Percentiles rank a stretch among this genome's conserved stretches.
phyloP scores from a whole-genome alignment of 92 coral and sea anemone genomes.

The Heliopora coerulea region DNA sequence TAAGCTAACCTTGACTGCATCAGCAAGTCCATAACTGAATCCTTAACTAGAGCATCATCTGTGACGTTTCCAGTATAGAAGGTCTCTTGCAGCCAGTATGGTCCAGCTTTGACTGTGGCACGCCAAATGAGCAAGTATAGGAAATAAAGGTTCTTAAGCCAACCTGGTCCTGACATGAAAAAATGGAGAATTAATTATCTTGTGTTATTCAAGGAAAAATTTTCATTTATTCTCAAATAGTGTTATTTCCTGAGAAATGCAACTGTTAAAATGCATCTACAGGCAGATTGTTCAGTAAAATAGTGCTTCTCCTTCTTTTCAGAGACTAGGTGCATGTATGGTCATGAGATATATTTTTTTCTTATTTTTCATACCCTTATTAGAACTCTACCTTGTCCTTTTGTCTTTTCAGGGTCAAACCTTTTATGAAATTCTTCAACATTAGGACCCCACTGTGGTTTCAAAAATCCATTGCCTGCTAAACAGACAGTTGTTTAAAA shows the following conservation, averaged over 20 bases:
- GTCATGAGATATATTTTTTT: no score
- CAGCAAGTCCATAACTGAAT: slow-evolving; percentile 61
- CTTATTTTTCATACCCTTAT: no score
- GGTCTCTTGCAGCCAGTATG: slow-evolving; percentile 81
- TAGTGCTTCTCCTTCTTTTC: no score
- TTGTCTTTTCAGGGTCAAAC: slow-evolving; percentile 79
- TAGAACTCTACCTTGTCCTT: slow-evolving; percentile 67
- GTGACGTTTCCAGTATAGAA: slow-evolving; percentile 85
- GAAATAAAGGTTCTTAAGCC: slow-evolving; percentile 92
- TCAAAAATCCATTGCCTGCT: slow-evolving; percentile 69
- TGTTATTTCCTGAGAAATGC: no score
- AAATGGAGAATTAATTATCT: no score
- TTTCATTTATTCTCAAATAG: no score
- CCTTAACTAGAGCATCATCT: slow-evolving; percentile 63
- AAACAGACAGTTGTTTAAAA: no score
- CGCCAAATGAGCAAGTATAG: slow-evolving; percentile 85
- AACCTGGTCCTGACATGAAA: slow-evolving; percentile 77
- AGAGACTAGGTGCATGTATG: no score
- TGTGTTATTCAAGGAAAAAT: no score
- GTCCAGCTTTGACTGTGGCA: slow-evolving; percentile 80
- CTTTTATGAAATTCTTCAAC: slow-evolving; percentile 79
- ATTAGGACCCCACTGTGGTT: slow-evolving; percentile 87
- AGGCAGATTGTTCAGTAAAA: no score
- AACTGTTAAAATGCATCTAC: no score
- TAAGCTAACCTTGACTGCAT: slow-evolving; percentile 66